Base-by-base conservation (phyloP, 2,113 vertebrate genomes). In the Grus americana region DNA sequence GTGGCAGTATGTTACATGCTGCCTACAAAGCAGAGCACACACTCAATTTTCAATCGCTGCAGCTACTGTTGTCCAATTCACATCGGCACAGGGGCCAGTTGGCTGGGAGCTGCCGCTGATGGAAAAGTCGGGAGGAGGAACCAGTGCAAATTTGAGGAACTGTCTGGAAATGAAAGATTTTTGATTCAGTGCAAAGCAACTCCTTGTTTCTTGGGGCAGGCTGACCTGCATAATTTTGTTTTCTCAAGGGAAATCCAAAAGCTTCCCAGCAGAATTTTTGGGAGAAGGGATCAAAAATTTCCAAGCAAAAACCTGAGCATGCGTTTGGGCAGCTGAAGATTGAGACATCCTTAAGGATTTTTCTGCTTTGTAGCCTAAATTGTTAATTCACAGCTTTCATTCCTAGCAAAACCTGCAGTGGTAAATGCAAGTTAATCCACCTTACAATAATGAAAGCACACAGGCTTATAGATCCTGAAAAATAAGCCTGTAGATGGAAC, bases 371-470 rank as follows among this genome's bases (percentile, higher is more conserved):
- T 38, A 40, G 10, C 62, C 40, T 16, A 61, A 15, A 9, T 40
- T 71, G 72, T 68, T 86, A 63, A 78, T 68, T 78, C 65, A 63
- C 76, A 89, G 87, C 46, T 72, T 93, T 63, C 24, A 34, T 68
- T 50, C 49, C 74, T 40, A 73, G 38, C 44, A 65, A 42, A 78
- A 65, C 23, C 75, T 66, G 75, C 32, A 38, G 30, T 5, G 52
- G 26, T 34, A 85, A 95, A 87, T 76, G 61, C 40, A 92, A 79
- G 70, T 83, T 89, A 87, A 84, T 68, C n/a, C 58, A 75, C 72
- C 47, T 62, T 55, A 68, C 52, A 32, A 72, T 90, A 80, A 71
- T 7, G 79, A 91, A 78, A 93, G 49, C 62, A 52, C 40, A 24
- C 0, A 8, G 26, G 17, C 12, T 63, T 76, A 47, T 14, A 57